A percentile compares a stretch with the other conserved stretches of the same genome.
Evolutionary conservation across 92 coral and sea anemone genomes (phyloP).

Genomic region (Porites rus): DNA sequence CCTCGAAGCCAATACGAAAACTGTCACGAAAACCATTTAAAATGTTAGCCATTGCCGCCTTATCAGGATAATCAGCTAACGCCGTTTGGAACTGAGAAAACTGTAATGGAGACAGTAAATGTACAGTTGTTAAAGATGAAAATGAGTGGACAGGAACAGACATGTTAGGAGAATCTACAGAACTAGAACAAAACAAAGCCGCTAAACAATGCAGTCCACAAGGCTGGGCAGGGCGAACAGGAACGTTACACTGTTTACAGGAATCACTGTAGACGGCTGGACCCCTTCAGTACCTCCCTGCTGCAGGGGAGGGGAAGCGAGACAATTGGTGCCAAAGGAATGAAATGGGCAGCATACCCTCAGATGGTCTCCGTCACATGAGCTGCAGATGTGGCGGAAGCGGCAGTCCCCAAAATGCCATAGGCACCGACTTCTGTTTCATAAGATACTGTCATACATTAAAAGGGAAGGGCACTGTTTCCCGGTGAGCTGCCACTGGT

Average conservation of each 20-base stretch:
- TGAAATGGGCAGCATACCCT: too few relatives aligned
- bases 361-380: too few relatives aligned
- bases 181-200: constrained; percentile 10
- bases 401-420: too few relatives aligned
- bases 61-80: background rate
- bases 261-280: background rate
- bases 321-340: too few relatives aligned
- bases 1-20: background rate
- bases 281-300: background rate
- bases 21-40: background rate
- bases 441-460: too few relatives aligned
- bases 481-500: too few relatives aligned
- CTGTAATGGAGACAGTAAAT: background rate
- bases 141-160: background rate
- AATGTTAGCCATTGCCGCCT: background rate
- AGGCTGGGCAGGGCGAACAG: background rate
- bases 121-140: background rate
- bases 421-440: too few relatives aligned
- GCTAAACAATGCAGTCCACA: constrained; percentile 7
- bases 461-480: too few relatives aligned
- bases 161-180: background rate
- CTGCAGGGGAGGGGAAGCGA: too few relatives aligned
- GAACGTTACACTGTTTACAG: background rate
- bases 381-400: too few relatives aligned
- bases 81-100: background rate